Evolutionary conservation across 2,888 invertebrate species (phyloP).

Genomic region (Tromatobia lineatoria): DNA sequence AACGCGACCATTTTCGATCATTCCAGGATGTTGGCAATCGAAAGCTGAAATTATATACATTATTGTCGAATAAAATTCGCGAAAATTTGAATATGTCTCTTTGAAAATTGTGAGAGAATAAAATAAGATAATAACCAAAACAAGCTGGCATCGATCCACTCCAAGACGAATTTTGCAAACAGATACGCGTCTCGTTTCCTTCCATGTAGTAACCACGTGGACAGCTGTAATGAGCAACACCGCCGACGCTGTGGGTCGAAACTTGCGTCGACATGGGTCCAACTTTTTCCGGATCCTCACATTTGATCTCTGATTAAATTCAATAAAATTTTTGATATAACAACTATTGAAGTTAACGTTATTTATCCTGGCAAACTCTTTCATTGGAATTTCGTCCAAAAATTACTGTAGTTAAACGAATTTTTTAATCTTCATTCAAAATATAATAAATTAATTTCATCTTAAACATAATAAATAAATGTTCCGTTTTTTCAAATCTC

Average conservation of each 20-base stretch:
- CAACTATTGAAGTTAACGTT: no score
- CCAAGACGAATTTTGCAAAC: constrained; percentile 93
- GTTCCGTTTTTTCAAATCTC: no score
- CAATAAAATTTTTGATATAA: not conserved
- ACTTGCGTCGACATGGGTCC: constrained; percentile 87
- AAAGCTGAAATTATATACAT: constrained; percentile 87
- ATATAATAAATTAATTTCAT: no score
- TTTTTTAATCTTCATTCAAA: no score
- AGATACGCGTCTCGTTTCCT: constrained; percentile 92
- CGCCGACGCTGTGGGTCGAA: constrained; percentile 91
- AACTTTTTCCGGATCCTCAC: constrained; percentile 89
- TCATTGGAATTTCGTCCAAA: no score
- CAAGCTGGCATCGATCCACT: constrained; percentile 92
- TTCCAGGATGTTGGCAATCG: constrained; percentile 93
- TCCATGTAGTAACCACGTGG: constrained; percentile 92
- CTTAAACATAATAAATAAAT: no score
- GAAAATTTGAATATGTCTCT: not conserved
- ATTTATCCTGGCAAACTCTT: no score
- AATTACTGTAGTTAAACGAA: not conserved
- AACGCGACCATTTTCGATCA: constrained; percentile 94
- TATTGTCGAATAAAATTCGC: constrained; percentile 1
- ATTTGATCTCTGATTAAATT: constrained; percentile 90
- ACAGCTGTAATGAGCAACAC: constrained; percentile 93
- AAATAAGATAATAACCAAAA: constrained; percentile 88
- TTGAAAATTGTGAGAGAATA: not conserved